Evolutionary conservation across 2,888 invertebrate species (phyloP).

Genomic region (Rhaphigaster nebulosa): DNA sequence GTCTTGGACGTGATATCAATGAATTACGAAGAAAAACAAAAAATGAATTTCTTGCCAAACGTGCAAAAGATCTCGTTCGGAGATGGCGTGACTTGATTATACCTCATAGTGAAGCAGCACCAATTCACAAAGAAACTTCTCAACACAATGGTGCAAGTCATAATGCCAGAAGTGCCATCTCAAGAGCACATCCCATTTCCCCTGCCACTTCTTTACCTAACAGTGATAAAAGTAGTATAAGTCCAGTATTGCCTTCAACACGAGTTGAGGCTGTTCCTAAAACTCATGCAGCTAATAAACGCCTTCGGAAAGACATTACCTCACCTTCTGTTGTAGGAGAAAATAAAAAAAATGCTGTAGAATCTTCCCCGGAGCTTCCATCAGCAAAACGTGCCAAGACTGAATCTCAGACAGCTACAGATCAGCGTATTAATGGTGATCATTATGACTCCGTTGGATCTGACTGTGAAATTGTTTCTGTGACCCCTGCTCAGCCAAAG

Average conservation of each 20-base stretch:
- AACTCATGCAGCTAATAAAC: conserved; percentile 73
- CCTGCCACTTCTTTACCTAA: conserved; percentile 69
- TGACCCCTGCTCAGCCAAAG: conserved; percentile 67
- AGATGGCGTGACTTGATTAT: conserved; percentile 92
- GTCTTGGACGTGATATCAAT: conserved; percentile 94
- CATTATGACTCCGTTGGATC: conserved; percentile 66
- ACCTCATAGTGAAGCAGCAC: conserved; percentile 69
- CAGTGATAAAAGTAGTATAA: conserved; percentile 65
- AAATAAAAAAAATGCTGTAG: conserved; percentile 28
- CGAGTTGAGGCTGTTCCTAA: conserved; percentile 69
- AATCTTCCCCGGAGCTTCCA: conserved; percentile 65
- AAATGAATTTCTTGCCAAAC: conserved; percentile 86
- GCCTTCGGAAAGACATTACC: conserved; percentile 70
- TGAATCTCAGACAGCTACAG: conserved; percentile 56
- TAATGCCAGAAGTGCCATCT: conserved; percentile 58
- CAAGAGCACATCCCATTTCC: conserved; percentile 60
- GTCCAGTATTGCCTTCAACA: conserved; percentile 58
- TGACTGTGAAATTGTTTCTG: conserved; percentile 65
- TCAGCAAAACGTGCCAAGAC: conserved; percentile 60
- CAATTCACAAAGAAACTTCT: conserved; percentile 60
- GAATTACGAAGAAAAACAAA: conserved; percentile 88
- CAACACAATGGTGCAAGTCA: conserved; percentile 63
- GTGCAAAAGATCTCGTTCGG: conserved; percentile 92
- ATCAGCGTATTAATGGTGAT: conserved; percentile 62
- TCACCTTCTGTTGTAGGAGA: conserved; percentile 11